Conservation (phyloP, 2,113 vertebrate genomes). For the Myocastor coypus region DNA sequence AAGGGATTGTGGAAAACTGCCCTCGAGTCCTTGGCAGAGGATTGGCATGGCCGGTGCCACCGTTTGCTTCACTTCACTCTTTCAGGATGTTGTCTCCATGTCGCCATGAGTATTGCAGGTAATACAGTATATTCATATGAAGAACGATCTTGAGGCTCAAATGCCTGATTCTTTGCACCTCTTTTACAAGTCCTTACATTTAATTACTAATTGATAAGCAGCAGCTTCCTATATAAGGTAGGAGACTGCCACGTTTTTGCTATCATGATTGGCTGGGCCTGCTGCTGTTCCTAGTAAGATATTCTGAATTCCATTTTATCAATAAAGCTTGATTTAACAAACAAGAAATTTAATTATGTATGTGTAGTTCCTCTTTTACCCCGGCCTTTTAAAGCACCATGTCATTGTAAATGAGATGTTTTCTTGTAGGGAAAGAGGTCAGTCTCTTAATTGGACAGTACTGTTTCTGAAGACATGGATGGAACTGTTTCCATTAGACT, state of each 20-base stretch:
- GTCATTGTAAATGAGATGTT: slow-evolving; percentile 85
- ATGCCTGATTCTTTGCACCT: slow-evolving; percentile 86
- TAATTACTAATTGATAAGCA: slow-evolving; percentile 83
- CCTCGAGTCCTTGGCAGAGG: slow-evolving; percentile 77
- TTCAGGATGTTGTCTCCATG: slow-evolving; percentile 66
- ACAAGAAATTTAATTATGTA: slow-evolving; percentile 88
- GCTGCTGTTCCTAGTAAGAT: slow-evolving; percentile 91
- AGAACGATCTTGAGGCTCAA: slow-evolving; percentile 78
- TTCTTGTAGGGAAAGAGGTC: slow-evolving; percentile 85
- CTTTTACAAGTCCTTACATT: slow-evolving; percentile 84
- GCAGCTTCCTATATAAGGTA: slow-evolving; percentile 85
- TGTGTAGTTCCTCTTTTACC: slow-evolving; percentile 88
- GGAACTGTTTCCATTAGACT: slow-evolving; percentile 77
- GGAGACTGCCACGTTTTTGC: slow-evolving; percentile 87
- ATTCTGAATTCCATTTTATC: slow-evolving; percentile 92
- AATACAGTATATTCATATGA: slow-evolving; percentile 72
- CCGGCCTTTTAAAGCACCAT: slow-evolving; percentile 84
- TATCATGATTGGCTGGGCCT: slow-evolving; percentile 89
- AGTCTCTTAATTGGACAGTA: slow-evolving; percentile 86
- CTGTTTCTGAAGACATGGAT: slow-evolving; percentile 83
- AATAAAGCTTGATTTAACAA: slow-evolving; percentile 94
- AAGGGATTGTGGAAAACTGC: slow-evolving; percentile 73
- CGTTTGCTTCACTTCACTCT: slow-evolving; percentile 73
- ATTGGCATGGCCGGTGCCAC: slow-evolving; percentile 65
- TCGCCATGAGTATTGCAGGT: slow-evolving; percentile 75